A percentile compares a stretch with the other conserved stretches of the same genome.
Evolutionary conservation across 92 coral and sea anemone species (phyloP).

Genomic region (Meandrina meandrites): DNA sequence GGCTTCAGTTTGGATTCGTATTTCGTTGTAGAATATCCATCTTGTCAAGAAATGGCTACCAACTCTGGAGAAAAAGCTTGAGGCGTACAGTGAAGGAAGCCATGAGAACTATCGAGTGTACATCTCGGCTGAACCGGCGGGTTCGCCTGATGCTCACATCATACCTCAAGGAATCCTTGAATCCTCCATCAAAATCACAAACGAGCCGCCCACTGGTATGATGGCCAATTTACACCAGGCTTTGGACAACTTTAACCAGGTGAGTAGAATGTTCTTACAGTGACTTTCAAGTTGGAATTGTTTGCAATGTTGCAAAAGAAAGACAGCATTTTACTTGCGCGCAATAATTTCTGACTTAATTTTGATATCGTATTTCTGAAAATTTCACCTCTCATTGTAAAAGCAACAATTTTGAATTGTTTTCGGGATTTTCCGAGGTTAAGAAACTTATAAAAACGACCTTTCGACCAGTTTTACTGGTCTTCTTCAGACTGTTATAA

Average conservation of each 20-base stretch:
- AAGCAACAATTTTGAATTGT: too few species aligned
- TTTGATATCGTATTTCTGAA: too few species aligned
- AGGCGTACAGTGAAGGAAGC: constrained; percentile 93
- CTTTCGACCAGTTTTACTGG: too few species aligned
- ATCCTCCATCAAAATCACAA: constrained; percentile 96
- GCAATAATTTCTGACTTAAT: too few species aligned
- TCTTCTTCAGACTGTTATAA: too few species aligned
- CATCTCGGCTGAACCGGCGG: constrained; percentile 99
- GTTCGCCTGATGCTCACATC: constrained; percentile 87
- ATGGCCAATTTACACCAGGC: constrained; percentile 94
- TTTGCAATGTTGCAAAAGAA: too few species aligned
- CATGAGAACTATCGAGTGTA: constrained; percentile 94
- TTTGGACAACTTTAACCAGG: constrained; percentile 96
- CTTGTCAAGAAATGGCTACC: constrained; percentile 98
- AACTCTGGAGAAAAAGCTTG: constrained; percentile 96
- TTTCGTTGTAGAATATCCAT: constrained; percentile 84
- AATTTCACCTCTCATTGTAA: too few species aligned
- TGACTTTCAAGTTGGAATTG: not conserved
- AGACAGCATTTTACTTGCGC: too few species aligned
- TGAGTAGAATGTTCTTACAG: constrained; percentile 8
- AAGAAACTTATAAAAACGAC: too few species aligned
- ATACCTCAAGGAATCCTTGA: constrained; percentile 98
- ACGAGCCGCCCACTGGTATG: constrained; percentile 99
- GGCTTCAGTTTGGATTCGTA: not conserved
- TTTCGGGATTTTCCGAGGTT: too few species aligned